Base-by-base conservation (phyloP, 1,140 invertebrate genomes). In the Orius laevigatus region DNA sequence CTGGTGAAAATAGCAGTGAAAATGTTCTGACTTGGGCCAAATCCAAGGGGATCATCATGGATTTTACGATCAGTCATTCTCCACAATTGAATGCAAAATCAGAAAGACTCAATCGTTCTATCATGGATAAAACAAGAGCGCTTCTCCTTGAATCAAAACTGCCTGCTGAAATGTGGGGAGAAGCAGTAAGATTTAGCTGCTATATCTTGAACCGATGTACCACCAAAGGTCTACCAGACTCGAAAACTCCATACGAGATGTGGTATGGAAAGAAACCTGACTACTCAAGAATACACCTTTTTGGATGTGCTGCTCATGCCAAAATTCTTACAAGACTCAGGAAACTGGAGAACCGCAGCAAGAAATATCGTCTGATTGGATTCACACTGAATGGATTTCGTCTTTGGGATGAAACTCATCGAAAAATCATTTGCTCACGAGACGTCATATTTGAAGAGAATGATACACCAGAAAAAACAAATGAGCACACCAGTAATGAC, bases 1-100 rank as follows among this genome's bases (percentile, higher is more conserved):
- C 58, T 8, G n/a, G 51, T 2, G 60, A 64, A 57, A 62, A 60
- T 54, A 44, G 40, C 15, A 49, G 41, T 16, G 53, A 39, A 35
- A 47, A 53, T 34, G 48, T 62, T 8, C 55, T 53, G 50, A 18
- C 51, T 6, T 60, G 57, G 43, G 58, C 44, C 36, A 49, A 54
- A 46, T 9, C 52, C 36, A 54, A 52, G 40, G 59, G 59, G 34
- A 60, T 58, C 11, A 34, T 19, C 25, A 19, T 38, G 9, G 12
- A 52, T 44, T 50, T 55, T 42, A 58, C 55, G 8, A 46, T 56
- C 6, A 49, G 57, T 6, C 60, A 65, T 45, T 56, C 56, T 16
- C 60, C 66, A 40, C 55, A 65, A 49, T 47, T 58, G 45, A 68
- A 68, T 55, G 65, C 63, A 38, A 49, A 56, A 25, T 55, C 60